Evolutionary conservation across 2,888 invertebrate species (phyloP).

Genomic region (Meghimatium bilineatum): DNA sequence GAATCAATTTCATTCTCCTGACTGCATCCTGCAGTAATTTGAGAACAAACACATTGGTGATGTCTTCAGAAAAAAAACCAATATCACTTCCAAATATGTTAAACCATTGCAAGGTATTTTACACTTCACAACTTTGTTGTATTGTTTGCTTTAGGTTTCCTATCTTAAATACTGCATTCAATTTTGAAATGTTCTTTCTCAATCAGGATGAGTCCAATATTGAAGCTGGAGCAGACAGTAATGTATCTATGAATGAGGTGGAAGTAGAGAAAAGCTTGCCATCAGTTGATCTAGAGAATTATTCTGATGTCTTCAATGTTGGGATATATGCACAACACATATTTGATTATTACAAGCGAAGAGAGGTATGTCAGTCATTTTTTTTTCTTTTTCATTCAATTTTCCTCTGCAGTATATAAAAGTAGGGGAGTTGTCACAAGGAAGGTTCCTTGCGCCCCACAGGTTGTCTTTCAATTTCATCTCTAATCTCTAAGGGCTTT

Average conservation of each 20-base stretch:
- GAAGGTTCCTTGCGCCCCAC: too few relatives aligned
- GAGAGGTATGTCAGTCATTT: conserved; percentile 83
- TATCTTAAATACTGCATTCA: neutral
- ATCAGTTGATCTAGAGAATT: conserved; percentile 87
- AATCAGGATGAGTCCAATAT: conserved; percentile 1
- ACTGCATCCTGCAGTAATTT: too few relatives aligned
- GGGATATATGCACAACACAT: conserved; percentile 95
- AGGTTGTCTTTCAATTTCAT: too few relatives aligned
- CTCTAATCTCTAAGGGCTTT: too few relatives aligned
- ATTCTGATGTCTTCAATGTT: conserved; percentile 90
- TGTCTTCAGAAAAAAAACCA: too few relatives aligned
- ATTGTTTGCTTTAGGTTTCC: neutral
- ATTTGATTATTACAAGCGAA: conserved; percentile 91
- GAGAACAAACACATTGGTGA: too few relatives aligned
- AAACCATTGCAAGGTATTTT: too few relatives aligned
- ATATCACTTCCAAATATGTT: too few relatives aligned
- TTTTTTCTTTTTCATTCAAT: neutral
- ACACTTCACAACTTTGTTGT: too few relatives aligned
- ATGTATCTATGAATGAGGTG: neutral
- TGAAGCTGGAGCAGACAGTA: neutral
- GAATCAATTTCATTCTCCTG: too few relatives aligned
- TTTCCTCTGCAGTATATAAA: too few relatives aligned
- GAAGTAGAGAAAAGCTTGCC: conserved; percentile 57
- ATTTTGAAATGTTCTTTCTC: neutral
- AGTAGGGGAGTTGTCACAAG: too few relatives aligned